Evolutionary conservation across 1,140 invertebrate species (phyloP).

Genomic region (Acyrthosiphon pisum): DNA sequence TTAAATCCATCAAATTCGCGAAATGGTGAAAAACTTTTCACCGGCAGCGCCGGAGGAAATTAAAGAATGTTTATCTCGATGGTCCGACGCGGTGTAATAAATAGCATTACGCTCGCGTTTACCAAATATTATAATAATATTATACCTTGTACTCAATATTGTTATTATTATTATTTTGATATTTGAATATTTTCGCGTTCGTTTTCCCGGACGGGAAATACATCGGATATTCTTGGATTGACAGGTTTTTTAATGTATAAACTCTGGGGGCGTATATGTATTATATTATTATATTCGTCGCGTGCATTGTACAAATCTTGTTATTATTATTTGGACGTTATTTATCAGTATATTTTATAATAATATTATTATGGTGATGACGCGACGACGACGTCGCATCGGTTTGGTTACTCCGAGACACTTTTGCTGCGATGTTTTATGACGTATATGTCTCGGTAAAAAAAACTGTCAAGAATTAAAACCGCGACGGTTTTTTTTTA

Average conservation of each 20-base stretch:
- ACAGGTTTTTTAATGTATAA: constrained; percentile 45
- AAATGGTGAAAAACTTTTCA: constrained; percentile 24
- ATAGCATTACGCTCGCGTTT: constrained; percentile 6
- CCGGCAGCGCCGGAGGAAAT: constrained; percentile 25
- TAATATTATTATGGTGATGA: neutral
- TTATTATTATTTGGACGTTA: neutral
- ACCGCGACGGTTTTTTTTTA: neutral
- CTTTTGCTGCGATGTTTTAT: neutral
- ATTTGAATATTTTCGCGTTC: constrained; percentile 15
- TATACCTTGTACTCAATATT: no score
- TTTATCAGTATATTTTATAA: neutral
- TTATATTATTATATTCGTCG: neutral
- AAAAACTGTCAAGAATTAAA: neutral
- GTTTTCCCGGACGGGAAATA: neutral
- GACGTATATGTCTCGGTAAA: no score
- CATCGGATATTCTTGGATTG: constrained; percentile 23
- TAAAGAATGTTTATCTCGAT: constrained; percentile 48
- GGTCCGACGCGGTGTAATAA: constrained; percentile 21
- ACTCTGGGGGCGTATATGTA: neutral
- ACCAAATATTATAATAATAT: neutral
- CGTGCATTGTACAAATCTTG: neutral
- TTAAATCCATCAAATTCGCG: neutral
- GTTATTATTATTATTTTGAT: neutral
- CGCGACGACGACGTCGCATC: neutral
- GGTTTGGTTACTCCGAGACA: neutral